Evolutionary conservation across 2,113 vertebrate species (phyloP).

Genomic region (Xiphophorus maculatus): DNA sequence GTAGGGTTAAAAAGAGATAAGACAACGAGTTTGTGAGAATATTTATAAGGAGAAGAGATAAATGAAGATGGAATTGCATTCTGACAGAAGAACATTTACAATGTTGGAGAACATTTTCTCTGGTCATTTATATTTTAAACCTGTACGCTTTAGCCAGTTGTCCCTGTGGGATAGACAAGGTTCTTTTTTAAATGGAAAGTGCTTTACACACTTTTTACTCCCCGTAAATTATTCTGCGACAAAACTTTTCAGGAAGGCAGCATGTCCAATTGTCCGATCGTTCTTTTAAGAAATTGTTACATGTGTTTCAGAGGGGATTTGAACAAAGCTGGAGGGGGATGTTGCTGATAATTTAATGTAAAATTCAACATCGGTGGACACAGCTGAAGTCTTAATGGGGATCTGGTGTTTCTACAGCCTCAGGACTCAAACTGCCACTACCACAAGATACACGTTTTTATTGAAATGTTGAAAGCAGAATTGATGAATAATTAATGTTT

Average conservation of each 20-base stretch:
- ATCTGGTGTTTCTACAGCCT: slow-evolving; percentile 62
- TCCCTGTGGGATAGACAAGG: slow-evolving; percentile 9
- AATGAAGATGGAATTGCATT: neutral
- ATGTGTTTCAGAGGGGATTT: slow-evolving; percentile 60
- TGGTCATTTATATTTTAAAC: slow-evolving; percentile 71
- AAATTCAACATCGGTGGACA: slow-evolving; percentile 43
- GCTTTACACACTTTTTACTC: slow-evolving; percentile 63
- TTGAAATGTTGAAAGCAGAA: slow-evolving; percentile 40
- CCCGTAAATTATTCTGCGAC: slow-evolving; percentile 69
- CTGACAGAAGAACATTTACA: neutral
- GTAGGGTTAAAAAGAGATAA: too few species aligned
- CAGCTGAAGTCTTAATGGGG: slow-evolving; percentile 68
- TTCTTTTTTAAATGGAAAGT: slow-evolving; percentile 54
- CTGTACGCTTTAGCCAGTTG: slow-evolving; percentile 19
- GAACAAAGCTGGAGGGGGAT: neutral
- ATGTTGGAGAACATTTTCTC: slow-evolving; percentile 13
- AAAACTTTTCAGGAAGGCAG: slow-evolving; percentile 46
- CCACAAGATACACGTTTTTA: slow-evolving; percentile 45
- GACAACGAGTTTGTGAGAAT: neutral
- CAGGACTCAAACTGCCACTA: slow-evolving; percentile 30
- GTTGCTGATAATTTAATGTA: slow-evolving; percentile 40
- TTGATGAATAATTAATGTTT: slow-evolving; percentile 66
- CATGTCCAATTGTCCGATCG: slow-evolving; percentile 52
- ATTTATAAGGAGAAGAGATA: neutral
- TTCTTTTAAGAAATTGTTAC: slow-evolving; percentile 64